These are phyloP conservation scores for Drosophila chauvacae DNA, from an alignment of 1,140 invertebrate genomes.

Conservation along the genomic window DNA sequence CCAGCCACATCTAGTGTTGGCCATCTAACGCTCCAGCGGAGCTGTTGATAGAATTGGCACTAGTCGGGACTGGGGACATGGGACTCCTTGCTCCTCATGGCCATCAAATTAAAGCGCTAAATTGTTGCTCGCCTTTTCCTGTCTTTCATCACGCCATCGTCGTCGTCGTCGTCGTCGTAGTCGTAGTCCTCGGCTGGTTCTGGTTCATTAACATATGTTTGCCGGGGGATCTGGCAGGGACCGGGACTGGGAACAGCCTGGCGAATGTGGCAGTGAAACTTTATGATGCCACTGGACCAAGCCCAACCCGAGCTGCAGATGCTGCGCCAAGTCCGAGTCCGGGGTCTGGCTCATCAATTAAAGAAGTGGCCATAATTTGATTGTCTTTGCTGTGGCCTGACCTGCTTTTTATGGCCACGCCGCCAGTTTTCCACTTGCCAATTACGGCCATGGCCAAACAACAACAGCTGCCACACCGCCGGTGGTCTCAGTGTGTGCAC, in stretches of 20 bases:
- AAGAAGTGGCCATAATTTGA: conserved; percentile 78
- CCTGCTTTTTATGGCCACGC: conserved; percentile 74
- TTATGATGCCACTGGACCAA: conserved; percentile 60
- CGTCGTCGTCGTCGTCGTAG: conserved; percentile 3
- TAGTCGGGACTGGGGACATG: not conserved
- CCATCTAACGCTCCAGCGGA: conserved; percentile 61
- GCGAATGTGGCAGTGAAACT: conserved; percentile 68
- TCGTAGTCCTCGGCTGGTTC: conserved; percentile 20
- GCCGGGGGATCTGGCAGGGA: conserved; percentile 13
- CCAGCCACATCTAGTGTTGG: conserved; percentile 44
- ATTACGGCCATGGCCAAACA: conserved; percentile 55
- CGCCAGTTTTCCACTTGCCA: conserved; percentile 75
- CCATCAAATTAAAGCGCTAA: conserved; percentile 82
- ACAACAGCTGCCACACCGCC: conserved; percentile 41
- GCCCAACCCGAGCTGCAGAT: conserved; percentile 14
- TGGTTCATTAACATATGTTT: conserved; percentile 76
- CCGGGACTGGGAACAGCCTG: conserved; percentile 40
- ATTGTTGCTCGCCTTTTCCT: conserved; percentile 78
- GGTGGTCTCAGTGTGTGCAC: conserved; percentile 49
- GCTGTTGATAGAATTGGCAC: conserved; percentile 74
- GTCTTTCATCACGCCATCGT: conserved; percentile 75
- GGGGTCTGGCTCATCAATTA: conserved; percentile 62
- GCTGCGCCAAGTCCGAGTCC: conserved; percentile 2
- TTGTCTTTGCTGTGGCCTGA: conserved; percentile 68
- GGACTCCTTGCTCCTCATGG: conserved; percentile 37